These are phyloP conservation scores for Aptenodytes patagonicus DNA, from an alignment of 2,113 vertebrate genomes.

Conservation along the genomic window DNA sequence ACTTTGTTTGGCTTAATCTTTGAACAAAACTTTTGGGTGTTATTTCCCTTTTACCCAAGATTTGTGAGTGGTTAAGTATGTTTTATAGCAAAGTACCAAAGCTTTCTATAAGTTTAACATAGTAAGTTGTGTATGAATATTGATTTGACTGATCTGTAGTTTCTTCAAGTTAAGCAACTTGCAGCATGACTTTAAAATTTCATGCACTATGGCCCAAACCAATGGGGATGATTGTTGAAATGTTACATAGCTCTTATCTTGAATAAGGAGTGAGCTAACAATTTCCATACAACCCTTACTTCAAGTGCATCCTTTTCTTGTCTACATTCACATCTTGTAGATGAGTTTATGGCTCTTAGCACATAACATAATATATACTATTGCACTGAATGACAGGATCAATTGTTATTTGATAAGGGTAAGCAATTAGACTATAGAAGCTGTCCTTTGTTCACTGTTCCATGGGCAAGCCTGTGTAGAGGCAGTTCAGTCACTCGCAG, in stretches of 20 bases:
- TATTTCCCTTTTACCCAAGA: not conserved
- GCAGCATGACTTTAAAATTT: not conserved
- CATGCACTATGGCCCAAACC: not conserved
- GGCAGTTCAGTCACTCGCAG: not conserved
- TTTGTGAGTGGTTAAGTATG: not conserved
- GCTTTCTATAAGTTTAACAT: not conserved
- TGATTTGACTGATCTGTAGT: not conserved
- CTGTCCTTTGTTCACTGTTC: not conserved
- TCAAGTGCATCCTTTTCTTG: not conserved
- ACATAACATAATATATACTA: not conserved
- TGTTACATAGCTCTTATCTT: not conserved
- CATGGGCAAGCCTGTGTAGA: not conserved
- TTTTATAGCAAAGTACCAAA: not conserved
- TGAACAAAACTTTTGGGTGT: not conserved
- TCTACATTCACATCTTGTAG: not conserved
- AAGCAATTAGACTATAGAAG: not conserved
- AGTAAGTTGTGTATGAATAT: not conserved
- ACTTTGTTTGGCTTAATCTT: not conserved
- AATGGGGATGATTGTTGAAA: not conserved
- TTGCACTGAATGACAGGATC: not conserved
- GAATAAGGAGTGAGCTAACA: not conserved
- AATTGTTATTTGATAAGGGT: not conserved
- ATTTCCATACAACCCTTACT: not conserved
- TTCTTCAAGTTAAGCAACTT: not conserved
- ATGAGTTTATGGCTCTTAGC: not conserved